Percentiles rank a stretch among this genome's conserved stretches.
Conservation (phyloP, 2,888 invertebrate genomes). For the Scaptodrosophila latifasciaeformis region DNA sequence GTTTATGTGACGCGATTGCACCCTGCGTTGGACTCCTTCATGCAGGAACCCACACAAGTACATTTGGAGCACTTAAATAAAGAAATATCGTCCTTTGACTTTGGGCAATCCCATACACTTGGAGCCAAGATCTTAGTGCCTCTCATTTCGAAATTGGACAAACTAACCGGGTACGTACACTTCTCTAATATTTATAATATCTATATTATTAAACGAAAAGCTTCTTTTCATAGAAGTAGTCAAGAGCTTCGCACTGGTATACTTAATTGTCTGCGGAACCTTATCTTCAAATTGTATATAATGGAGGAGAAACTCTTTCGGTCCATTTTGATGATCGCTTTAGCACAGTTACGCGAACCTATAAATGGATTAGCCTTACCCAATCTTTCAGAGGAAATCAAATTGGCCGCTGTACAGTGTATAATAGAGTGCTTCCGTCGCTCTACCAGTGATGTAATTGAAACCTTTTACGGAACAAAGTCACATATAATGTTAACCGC, state of each 20-base stretch:
- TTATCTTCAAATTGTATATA: conserved; percentile 63
- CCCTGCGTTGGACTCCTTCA: conserved; percentile 68
- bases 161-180: conserved; percentile 57
- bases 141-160: conserved; percentile 69
- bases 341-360: conserved; percentile 70
- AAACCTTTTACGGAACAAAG: conserved; percentile 77
- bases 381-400: conserved; percentile 72
- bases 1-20: conserved; percentile 66
- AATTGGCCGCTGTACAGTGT: conserved; percentile 68
- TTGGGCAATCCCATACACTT: conserved; percentile 66
- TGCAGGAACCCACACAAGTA: conserved; percentile 56
- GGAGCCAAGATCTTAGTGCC: conserved; percentile 71
- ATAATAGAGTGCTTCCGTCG: conserved; percentile 62
- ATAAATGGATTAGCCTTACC: conserved; percentile 43
- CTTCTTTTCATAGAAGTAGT: conserved; percentile 63
- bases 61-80: conserved; percentile 53
- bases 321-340: conserved; percentile 63
- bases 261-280: conserved; percentile 61
- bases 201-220: too few species aligned
- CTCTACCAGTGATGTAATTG: conserved; percentile 75
- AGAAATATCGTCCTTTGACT: conserved; percentile 60
- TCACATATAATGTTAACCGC: too few species aligned
- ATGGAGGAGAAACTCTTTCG: conserved; percentile 66
- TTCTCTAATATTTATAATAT: not conserved
- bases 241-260: conserved; percentile 69